Conservation (phyloP, 2,797 vertebrate genomes). For the Lepilemur ruficaudatus region DNA sequence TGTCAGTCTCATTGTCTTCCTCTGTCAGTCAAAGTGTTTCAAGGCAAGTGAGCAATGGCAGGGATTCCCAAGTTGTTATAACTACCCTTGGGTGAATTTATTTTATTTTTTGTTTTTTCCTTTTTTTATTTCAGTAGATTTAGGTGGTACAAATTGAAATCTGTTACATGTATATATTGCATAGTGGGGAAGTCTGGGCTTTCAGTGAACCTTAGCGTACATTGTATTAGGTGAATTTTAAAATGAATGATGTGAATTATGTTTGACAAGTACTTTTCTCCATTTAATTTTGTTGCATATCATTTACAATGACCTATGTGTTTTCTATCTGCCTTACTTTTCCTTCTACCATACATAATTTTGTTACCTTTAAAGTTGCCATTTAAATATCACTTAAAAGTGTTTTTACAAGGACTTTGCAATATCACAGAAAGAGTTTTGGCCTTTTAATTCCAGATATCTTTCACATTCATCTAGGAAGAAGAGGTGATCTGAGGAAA, state of each 20-base stretch:
- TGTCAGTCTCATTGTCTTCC: background rate
- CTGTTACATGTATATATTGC: background rate
- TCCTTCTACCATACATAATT: background rate
- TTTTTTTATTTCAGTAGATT: background rate
- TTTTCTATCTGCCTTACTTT: slow-evolving; percentile 20
- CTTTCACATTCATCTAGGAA: slow-evolving; percentile 17
- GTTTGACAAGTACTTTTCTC: background rate
- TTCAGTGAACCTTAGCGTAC: background rate
- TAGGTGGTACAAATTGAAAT: background rate
- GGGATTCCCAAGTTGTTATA: background rate
- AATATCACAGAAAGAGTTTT: slow-evolving; percentile 52
- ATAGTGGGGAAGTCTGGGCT: background rate
- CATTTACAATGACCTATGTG: background rate
- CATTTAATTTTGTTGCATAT: background rate
- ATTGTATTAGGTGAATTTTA: slow-evolving; percentile 36
- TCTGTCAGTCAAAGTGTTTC: background rate
- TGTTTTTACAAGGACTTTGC: slow-evolving; percentile 40
- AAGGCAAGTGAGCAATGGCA: background rate
- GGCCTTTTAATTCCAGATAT: background rate
- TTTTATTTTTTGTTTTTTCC: background rate
- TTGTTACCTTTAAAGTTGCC: slow-evolving; percentile 16
- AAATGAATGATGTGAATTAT: background rate
- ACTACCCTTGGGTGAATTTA: background rate
- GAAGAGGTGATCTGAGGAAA: background rate
- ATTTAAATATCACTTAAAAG: background rate